Conservation (phyloP, 2,113 vertebrate genomes). For the Lasiurus borealis region DNA sequence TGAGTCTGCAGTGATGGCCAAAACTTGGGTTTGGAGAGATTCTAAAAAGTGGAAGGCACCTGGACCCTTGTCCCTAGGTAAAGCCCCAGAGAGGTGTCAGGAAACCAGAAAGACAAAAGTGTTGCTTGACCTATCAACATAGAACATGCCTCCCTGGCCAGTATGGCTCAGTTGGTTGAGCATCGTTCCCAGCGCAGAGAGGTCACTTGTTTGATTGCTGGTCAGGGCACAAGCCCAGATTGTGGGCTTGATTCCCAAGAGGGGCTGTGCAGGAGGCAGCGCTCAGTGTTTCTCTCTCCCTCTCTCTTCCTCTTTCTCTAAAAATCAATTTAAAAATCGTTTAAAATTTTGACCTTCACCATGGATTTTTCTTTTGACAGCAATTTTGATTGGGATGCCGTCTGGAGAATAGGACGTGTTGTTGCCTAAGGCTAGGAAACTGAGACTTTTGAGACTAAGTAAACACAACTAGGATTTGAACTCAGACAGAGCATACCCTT, state of each 20-base stretch:
- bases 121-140: not conserved
- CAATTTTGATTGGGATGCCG: not conserved
- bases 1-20: not conserved
- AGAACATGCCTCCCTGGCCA: not conserved
- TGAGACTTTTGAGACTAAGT: not conserved
- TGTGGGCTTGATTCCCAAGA: not conserved
- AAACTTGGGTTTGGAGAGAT: not conserved
- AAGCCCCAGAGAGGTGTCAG: not conserved
- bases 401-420: not conserved
- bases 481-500: not conserved
- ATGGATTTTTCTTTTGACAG: not conserved
- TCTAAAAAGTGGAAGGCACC: not conserved
- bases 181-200: not conserved
- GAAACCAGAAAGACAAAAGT: not conserved
- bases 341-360: not conserved
- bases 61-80: not conserved
- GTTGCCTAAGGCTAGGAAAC: not conserved
- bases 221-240: not conserved
- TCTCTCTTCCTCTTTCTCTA: not conserved
- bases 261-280: not conserved
- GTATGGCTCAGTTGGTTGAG: not conserved
- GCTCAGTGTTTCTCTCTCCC: not conserved
- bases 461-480: not conserved
- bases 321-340: not conserved
- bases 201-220: not conserved